phyloP scores from a whole-genome alignment of 2,113 vertebrate genomes.

The Phyllostomus discolor region DNA sequence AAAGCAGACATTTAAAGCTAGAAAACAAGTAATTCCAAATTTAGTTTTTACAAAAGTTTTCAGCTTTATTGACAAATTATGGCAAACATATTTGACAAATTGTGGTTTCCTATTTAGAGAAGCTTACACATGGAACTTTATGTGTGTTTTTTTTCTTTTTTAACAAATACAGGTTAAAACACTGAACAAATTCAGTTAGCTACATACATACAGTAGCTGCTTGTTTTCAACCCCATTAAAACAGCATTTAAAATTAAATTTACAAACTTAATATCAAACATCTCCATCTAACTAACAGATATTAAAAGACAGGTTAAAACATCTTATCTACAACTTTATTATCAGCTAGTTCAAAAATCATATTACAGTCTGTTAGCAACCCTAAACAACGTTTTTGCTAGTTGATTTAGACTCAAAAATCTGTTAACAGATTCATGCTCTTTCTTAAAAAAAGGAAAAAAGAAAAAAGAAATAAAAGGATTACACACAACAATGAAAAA shows the following conservation, averaged over 20 bases:
- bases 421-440: constrained; percentile 86
- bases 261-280: constrained; percentile 93
- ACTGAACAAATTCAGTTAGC: constrained; percentile 98
- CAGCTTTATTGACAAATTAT: constrained; percentile 94
- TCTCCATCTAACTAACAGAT: constrained; percentile 89
- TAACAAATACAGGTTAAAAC: constrained; percentile 99
- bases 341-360: constrained; percentile 80
- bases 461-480: constrained; percentile 67
- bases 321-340: constrained; percentile 90
- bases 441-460: constrained; percentile 72
- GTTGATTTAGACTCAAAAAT: constrained; percentile 83
- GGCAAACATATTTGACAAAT: constrained; percentile 94
- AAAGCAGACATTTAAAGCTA: constrained; percentile 92
- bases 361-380: constrained; percentile 85
- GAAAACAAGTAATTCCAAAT: constrained; percentile 91
- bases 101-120: constrained; percentile 97
- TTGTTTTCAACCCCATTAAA: constrained; percentile 90
- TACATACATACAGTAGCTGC: constrained; percentile 93
- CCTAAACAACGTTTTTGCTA: constrained; percentile 84
- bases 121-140: constrained; percentile 96
- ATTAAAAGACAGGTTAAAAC: constrained; percentile 91
- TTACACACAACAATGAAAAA: constrained; percentile 86
- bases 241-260: constrained; percentile 93
- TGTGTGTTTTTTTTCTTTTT: constrained; percentile 89
- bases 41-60: constrained; percentile 93